Percentiles rank a stretch among this genome's conserved stretches.
Conservation (phyloP, 1,140 invertebrate genomes). For the Drosophila pectinifera region DNA sequence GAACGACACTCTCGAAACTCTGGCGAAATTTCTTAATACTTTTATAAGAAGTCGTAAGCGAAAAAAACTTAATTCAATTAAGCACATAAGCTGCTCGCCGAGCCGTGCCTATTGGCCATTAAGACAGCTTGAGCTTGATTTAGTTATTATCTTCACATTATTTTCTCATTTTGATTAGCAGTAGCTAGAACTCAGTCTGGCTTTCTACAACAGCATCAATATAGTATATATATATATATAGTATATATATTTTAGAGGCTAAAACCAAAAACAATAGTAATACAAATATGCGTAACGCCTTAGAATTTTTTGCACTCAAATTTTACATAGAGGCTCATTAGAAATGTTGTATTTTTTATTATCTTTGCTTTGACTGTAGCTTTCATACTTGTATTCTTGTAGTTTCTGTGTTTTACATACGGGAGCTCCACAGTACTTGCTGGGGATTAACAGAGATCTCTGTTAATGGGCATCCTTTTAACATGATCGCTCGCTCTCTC, state of each 20-base stretch:
- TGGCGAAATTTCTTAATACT: constrained; percentile 78
- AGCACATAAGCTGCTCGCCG: constrained; percentile 70
- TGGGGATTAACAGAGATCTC: constrained; percentile 25
- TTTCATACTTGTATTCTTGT: background rate
- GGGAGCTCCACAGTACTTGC: background rate
- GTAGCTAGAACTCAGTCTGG: constrained; percentile 14
- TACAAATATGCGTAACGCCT: too few species aligned
- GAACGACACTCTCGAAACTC: constrained; percentile 42
- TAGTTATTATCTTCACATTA: constrained; percentile 16
- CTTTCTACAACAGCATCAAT: background rate
- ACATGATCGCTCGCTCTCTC: constrained; percentile 35
- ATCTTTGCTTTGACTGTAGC: too few species aligned
- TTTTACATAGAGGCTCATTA: too few species aligned
- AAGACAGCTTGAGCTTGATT: constrained; percentile 9
- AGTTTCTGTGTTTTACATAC: background rate
- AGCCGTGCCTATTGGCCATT: constrained; percentile 24
- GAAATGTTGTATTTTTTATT: too few species aligned
- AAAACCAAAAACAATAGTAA: too few species aligned
- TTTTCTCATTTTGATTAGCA: constrained; percentile 4
- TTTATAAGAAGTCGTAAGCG: constrained; percentile 72
- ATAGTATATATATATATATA: background rate
- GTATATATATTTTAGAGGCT: too few species aligned
- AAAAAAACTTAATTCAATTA: constrained; percentile 61
- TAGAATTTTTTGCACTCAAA: too few species aligned
- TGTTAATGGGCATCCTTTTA: constrained; percentile 54